A percentile compares a stretch with the other conserved stretches of the same genome.
These are phyloP conservation scores for Caprella mutica DNA, from an alignment of 2,888 invertebrate genomes.

Conservation along the genomic window DNA sequence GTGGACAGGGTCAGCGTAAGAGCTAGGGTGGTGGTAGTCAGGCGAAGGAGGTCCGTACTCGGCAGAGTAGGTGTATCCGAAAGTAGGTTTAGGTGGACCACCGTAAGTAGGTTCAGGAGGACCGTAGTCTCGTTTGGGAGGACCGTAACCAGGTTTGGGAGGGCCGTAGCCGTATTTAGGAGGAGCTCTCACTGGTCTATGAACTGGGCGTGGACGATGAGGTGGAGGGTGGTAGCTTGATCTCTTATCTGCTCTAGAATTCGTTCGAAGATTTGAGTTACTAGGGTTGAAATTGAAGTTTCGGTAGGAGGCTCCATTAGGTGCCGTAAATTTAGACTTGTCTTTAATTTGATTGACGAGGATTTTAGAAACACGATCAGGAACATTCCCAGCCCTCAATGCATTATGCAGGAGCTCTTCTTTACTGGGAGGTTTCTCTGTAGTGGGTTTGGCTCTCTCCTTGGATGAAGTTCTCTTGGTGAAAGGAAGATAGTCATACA, in stretches of 20 bases:
- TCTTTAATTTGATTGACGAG: slow-evolving; percentile 3
- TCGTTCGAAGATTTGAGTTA: no score
- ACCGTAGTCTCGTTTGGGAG: neutral
- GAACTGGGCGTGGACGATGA: no score
- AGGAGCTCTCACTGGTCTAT: neutral
- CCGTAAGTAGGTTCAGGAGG: neutral
- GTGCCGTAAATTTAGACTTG: no score
- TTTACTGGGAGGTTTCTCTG: neutral
- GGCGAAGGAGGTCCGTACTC: no score
- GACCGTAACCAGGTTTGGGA: neutral
- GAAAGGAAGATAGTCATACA: slow-evolving; percentile 8
- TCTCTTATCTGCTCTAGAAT: no score
- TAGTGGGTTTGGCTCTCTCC: neutral
- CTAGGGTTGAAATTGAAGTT: no score
- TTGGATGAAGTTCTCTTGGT: neutral
- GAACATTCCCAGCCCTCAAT: neutral
- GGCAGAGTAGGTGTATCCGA: no score
- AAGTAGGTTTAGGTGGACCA: no score
- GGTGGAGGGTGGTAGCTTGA: no score
- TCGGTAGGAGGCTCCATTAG: no score
- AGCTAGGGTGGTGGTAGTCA: neutral
- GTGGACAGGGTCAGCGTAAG: neutral
- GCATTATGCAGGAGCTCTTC: slow-evolving; percentile 2
- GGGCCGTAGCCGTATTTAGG: neutral
- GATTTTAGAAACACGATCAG: slow-evolving; percentile 1